phyloP scores from a whole-genome alignment of 2,888 invertebrate species.

The Eustalomyia histrio region DNA sequence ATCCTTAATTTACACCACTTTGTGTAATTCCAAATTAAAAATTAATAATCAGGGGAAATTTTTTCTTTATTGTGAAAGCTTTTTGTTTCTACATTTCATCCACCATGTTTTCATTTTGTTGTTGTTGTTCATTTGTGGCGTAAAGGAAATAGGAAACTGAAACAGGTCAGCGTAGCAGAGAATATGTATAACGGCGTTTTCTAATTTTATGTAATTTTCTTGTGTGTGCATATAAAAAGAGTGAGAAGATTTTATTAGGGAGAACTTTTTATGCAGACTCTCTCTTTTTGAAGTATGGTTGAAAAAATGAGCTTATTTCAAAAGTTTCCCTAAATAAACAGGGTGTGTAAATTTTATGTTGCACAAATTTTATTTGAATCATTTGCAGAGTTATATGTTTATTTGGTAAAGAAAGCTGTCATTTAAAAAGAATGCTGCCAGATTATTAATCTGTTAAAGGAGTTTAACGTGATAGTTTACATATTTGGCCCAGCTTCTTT shows the following conservation, averaged over 20 bases:
- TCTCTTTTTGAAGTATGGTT: too few relatives aligned
- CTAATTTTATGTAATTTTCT: slow-evolving; percentile 6
- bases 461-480: too few relatives aligned
- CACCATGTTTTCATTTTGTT: slow-evolving; percentile 44
- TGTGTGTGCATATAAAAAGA: neutral
- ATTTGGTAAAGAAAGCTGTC: too few relatives aligned
- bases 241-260: too few relatives aligned
- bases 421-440: too few relatives aligned
- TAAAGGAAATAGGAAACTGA: slow-evolving; percentile 66
- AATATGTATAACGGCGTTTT: slow-evolving; percentile 48
- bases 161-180: slow-evolving; percentile 57
- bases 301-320: neutral
- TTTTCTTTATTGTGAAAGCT: slow-evolving; percentile 10
- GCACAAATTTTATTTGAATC: too few relatives aligned
- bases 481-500: too few relatives aligned
- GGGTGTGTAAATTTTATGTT: slow-evolving; percentile 21
- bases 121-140: slow-evolving; percentile 20
- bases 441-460: too few relatives aligned
- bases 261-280: too few relatives aligned
- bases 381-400: too few relatives aligned
- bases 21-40: neutral
- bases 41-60: slow-evolving; percentile 26
- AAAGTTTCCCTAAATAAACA: slow-evolving; percentile 19
- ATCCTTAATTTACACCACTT: slow-evolving; percentile 7
- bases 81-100: slow-evolving; percentile 36